Conservation (phyloP, 2,797 vertebrate genomes). For the Propithecus deckenii region DNA sequence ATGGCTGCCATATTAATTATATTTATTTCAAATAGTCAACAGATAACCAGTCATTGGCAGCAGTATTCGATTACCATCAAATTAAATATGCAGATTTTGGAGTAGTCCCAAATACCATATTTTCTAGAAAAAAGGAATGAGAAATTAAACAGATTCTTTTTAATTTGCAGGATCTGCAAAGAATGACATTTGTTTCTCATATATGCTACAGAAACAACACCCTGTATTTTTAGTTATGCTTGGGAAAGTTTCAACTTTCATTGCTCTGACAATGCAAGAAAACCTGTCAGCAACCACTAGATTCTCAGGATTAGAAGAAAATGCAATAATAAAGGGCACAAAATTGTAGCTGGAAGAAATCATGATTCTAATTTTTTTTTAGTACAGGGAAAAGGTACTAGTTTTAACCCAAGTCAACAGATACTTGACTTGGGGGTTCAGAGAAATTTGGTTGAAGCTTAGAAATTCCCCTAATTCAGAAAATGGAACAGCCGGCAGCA, state of each 20-base stretch:
- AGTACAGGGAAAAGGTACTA: neutral
- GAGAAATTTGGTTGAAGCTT: slow-evolving; percentile 63
- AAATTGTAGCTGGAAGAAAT: neutral
- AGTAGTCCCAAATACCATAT: neutral
- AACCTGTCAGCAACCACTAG: neutral
- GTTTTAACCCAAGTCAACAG: neutral
- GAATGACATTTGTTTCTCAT: neutral
- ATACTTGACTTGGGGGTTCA: neutral
- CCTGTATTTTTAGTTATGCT: neutral
- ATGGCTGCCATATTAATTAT: neutral
- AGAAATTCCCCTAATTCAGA: slow-evolving; percentile 80
- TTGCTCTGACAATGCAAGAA: slow-evolving; percentile 48
- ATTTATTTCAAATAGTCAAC: slow-evolving; percentile 4
- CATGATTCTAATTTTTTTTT: slow-evolving; percentile 12
- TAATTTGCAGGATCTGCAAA: neutral
- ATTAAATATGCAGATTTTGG: neutral
- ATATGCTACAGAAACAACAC: neutral
- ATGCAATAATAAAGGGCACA: neutral
- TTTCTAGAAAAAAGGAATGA: neutral
- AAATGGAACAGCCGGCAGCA: slow-evolving; percentile 86
- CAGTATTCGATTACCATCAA: neutral
- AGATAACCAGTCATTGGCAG: neutral
- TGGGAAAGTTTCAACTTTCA: slow-evolving; percentile 49
- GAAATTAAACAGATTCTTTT: neutral
- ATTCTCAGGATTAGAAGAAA: slow-evolving; percentile 40